phyloP scores from a whole-genome alignment of 64 coral and sea anemone genomes.

The Montipora sp. region DNA sequence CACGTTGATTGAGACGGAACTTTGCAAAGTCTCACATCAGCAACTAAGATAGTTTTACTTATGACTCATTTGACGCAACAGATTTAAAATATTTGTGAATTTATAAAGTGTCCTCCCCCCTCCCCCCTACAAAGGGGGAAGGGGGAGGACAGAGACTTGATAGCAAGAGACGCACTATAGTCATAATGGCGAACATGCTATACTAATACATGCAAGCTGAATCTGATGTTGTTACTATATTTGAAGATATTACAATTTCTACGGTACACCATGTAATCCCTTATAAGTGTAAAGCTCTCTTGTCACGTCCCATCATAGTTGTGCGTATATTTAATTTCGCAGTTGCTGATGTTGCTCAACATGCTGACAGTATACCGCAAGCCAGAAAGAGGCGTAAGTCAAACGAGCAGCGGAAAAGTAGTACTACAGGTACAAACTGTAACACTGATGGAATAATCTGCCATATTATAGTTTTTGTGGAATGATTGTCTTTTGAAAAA shows the following conservation, averaged over 20 bases:
- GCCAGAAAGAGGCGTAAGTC: neutral
- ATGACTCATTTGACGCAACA: no score
- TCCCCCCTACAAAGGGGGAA: no score
- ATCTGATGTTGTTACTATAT: neutral
- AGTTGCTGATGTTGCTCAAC: constrained; percentile 1
- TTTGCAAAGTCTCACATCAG: no score
- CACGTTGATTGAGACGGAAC: no score
- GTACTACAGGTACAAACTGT: no score
- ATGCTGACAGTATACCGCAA: neutral
- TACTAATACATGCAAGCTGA: neutral
- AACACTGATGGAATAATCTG: no score
- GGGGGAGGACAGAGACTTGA: no score
- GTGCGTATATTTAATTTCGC: constrained; percentile 5
- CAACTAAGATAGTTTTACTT: no score
- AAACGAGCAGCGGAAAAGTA: neutral
- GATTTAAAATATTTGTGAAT: no score
- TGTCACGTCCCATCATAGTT: constrained; percentile 3
- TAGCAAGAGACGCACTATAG: neutral
- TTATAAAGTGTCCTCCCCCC: no score
- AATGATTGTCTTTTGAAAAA: no score
- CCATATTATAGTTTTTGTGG: no score
- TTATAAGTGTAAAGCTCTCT: neutral
- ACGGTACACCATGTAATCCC: constrained; percentile 8
- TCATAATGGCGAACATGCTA: neutral
- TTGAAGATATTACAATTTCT: constrained; percentile 9